Evolutionary conservation across 2,888 invertebrate species (phyloP).

Genomic region (Drosophila flavopinicola): DNA sequence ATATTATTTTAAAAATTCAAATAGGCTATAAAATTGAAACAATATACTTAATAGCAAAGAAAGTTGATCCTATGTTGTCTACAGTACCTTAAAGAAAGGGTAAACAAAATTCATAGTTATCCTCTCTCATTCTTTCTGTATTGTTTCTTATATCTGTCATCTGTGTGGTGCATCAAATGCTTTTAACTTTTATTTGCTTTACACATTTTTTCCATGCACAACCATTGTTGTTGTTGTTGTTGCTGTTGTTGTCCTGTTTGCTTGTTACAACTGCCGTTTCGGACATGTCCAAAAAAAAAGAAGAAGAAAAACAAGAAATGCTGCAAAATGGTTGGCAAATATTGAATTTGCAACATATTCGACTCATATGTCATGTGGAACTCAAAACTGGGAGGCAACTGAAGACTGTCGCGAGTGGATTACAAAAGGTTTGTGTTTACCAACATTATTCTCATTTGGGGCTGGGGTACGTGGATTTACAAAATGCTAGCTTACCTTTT

Average conservation of each 20-base stretch:
- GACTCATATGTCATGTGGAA: conserved; percentile 72
- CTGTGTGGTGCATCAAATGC: conserved; percentile 64
- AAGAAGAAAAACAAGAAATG: conserved; percentile 53
- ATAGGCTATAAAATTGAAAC: too few species aligned
- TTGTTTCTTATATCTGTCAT: conserved; percentile 33
- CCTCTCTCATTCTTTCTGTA: background rate
- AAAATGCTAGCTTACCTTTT: conserved; percentile 41
- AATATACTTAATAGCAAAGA: too few species aligned
- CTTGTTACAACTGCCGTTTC: conserved; percentile 66
- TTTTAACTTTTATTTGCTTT: conserved; percentile 79
- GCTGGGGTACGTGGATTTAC: conserved; percentile 9
- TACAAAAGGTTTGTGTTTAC: conserved; percentile 81
- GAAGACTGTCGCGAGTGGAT: conserved; percentile 59
- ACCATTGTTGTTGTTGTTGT: conserved; percentile 30
- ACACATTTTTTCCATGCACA: conserved; percentile 58
- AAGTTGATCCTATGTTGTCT: too few species aligned
- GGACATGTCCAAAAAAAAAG: conserved; percentile 55
- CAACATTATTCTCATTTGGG: conserved; percentile 64
- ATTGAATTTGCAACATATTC: conserved; percentile 84
- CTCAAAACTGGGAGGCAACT: background rate
- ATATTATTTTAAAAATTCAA: too few species aligned
- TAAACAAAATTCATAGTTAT: background rate
- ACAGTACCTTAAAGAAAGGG: background rate
- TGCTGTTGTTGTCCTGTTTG: conserved; percentile 53
- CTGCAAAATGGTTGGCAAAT: conserved; percentile 83